Base-by-base conservation (phyloP, 2,113 vertebrate genomes). In the Spea multiplicata region DNA sequence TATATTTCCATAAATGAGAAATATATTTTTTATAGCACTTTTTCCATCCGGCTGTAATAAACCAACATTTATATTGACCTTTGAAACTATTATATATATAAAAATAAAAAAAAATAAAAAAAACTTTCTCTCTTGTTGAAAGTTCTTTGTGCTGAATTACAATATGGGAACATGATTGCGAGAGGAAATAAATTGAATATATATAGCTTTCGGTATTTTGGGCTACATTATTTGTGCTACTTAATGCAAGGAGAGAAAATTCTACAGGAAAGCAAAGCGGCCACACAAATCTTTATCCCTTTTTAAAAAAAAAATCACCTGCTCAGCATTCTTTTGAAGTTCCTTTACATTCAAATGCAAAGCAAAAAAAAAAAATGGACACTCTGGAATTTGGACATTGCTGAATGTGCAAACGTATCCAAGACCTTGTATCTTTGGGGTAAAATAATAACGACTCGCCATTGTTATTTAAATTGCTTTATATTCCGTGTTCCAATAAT, bases 391-490 rank as follows among this genome's bases (percentile, higher is more conserved):
- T 66, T 80, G 77, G 77, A 73, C 77, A 80, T 73, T 80, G 77
- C 77, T 80, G 77, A 80, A 73, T 73, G 64, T 80, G 77, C 77
- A 80, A 57, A 80, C 64, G 73, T 44, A 30, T 73, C 66, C 62
- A 50, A 67, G 71, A 66, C 77, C 77, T 80, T 80, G 73, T 73
- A 80, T 80, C 71, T 80, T 80, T 80, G 77, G 77, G 77, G 77
- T 80, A 80, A 73, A 80, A 80, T 80, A 80, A 80, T 80, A 80
- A 80, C 77, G 67, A 66, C 77, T 80, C 67, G 68, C 52, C 45
- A 73, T 80, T 80, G 77, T 80, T 66, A 80, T 80, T 80, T 80
- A 80, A 80, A 80, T 80, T 80, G 66, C 71, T 71, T 80, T 57
- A 16, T 65, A 67, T 80, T 80, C 77, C 66, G 44, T 44, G 50